phyloP scores from a whole-genome alignment of 1,140 invertebrate species.

The Bombus waltoni region DNA sequence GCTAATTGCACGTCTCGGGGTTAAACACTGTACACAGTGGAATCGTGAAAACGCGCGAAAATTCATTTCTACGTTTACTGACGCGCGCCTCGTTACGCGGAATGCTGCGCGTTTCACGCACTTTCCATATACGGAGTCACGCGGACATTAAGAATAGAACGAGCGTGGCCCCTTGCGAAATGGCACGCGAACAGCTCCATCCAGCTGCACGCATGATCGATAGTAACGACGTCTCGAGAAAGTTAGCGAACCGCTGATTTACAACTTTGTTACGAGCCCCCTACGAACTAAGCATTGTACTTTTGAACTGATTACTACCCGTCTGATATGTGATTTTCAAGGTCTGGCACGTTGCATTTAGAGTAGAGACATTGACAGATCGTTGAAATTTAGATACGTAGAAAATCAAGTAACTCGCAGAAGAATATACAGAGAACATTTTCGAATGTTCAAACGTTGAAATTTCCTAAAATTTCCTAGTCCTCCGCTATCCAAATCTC shows the following conservation, averaged over 20 bases:
- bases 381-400: background rate
- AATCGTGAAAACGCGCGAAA: background rate
- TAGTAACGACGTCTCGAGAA: conserved; percentile 40
- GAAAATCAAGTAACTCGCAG: background rate
- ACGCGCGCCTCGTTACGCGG: background rate
- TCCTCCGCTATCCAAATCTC: no score
- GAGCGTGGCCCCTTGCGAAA: conserved; percentile 15
- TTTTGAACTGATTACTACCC: background rate
- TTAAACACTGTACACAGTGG: background rate
- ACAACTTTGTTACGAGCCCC: conserved; percentile 24
- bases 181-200: conserved; percentile 38
- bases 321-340: background rate
- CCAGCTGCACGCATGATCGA: conserved; percentile 37
- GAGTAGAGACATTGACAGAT: no score
- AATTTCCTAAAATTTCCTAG: background rate
- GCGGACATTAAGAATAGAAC: conserved; percentile 12
- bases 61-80: background rate
- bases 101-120: conserved; percentile 25
- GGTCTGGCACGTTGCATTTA: background rate
- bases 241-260: conserved; percentile 20
- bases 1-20: background rate
- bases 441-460: no score
- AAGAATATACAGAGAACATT: background rate
- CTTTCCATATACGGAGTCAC: conserved; percentile 26
- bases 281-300: background rate